These are phyloP conservation scores for Apantesis nais DNA, from an alignment of 2,888 invertebrate genomes.

Conservation along the genomic window DNA sequence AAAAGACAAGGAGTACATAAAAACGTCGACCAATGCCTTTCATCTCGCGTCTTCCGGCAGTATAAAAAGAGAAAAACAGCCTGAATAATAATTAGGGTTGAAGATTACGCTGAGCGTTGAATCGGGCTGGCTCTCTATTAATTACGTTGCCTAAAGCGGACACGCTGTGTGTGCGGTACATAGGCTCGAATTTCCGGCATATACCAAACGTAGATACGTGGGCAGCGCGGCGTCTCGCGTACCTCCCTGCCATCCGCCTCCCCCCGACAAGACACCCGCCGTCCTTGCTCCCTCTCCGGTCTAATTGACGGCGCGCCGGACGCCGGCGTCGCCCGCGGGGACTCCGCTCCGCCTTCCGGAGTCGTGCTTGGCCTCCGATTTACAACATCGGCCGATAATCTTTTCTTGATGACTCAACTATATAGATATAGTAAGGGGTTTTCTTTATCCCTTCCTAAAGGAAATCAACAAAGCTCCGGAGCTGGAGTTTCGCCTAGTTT, in stretches of 20 bases:
- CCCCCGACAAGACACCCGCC: constrained; percentile 36
- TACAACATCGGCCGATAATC: constrained; percentile 82
- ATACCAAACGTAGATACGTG: constrained; percentile 67
- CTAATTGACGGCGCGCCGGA: constrained; percentile 82
- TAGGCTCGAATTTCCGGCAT: constrained; percentile 79
- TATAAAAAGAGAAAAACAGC: constrained; percentile 62
- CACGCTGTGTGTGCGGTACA: constrained; percentile 58
- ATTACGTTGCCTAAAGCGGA: constrained; percentile 65
- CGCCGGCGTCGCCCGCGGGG: constrained; percentile 74
- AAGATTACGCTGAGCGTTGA: constrained; percentile 49
- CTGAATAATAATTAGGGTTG: constrained; percentile 56
- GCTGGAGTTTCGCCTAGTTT: constrained; percentile 28
- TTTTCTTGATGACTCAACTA: constrained; percentile 77
- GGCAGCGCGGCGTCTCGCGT: constrained; percentile 58
- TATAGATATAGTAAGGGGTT: constrained; percentile 34
- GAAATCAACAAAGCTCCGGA: constrained; percentile 35
- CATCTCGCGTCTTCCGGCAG: constrained; percentile 56
- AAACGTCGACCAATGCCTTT: constrained; percentile 56
- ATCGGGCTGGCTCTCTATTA: constrained; percentile 68
- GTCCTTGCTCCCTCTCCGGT: constrained; percentile 61
- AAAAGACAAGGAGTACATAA: constrained; percentile 48
- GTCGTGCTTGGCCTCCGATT: constrained; percentile 65
- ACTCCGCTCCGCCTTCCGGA: constrained; percentile 73
- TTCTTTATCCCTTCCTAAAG: constrained; percentile 41
- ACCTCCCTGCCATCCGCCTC: constrained; percentile 46